These are phyloP conservation scores for Eristalinus sepulchralis DNA, from an alignment of 2,888 invertebrate genomes.

Conservation along the genomic window DNA sequence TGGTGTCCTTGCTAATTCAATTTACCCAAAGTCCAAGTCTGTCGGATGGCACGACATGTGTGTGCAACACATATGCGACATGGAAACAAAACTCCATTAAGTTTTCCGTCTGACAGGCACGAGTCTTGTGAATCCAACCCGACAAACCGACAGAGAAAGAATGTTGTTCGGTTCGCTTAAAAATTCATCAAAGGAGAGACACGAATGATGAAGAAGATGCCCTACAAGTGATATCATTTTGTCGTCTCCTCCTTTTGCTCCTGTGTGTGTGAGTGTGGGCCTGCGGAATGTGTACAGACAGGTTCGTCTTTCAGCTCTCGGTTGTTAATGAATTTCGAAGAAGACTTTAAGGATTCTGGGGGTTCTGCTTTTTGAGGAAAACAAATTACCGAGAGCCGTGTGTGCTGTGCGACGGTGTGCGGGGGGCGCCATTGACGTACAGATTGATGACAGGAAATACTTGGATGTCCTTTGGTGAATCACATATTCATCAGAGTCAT, in stretches of 20 bases:
- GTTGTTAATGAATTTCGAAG: conserved; percentile 7
- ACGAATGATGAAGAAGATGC: background rate
- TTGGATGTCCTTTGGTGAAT: background rate
- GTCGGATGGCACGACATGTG: background rate
- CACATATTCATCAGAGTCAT: background rate
- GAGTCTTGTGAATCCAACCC: background rate
- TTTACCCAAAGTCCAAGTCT: background rate
- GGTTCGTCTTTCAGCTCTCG: background rate
- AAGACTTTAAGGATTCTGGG: background rate
- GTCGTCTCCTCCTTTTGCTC: too few species aligned
- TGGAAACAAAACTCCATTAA: background rate
- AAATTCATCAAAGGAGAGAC: background rate
- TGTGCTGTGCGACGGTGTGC: too few species aligned
- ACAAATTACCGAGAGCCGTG: background rate
- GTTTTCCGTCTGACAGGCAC: background rate
- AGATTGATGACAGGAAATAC: background rate
- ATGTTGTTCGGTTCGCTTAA: background rate
- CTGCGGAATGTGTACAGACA: background rate
- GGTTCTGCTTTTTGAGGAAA: conserved; percentile 2
- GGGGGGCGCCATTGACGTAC: background rate
- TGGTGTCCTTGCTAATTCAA: background rate
- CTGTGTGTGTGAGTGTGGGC: background rate
- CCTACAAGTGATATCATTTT: background rate
- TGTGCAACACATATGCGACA: background rate
- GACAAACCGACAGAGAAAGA: background rate